phyloP scores from a whole-genome alignment of 1,140 invertebrate species.

The Condylostylus longicornis region DNA sequence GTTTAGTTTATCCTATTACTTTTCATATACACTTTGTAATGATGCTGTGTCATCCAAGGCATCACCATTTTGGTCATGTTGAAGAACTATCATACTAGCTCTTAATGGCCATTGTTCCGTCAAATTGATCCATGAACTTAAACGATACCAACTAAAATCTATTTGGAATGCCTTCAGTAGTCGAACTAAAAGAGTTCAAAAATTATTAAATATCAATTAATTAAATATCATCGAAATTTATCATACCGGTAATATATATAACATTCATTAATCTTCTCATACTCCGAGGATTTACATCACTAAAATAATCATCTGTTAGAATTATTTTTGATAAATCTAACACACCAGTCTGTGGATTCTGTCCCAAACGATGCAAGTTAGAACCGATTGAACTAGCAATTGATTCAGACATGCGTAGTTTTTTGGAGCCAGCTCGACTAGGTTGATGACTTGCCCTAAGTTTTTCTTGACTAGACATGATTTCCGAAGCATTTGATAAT shows the following conservation, averaged over 20 bases:
- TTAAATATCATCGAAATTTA: neutral
- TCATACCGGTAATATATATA: conserved; percentile 79
- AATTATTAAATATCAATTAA: neutral
- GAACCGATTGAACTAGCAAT: conserved; percentile 79
- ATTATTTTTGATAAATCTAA: conserved; percentile 72
- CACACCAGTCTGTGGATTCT: conserved; percentile 37
- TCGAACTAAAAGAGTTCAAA: conserved; percentile 50
- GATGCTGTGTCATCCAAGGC: conserved; percentile 71
- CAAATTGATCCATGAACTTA: conserved; percentile 94
- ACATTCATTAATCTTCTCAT: conserved; percentile 96
- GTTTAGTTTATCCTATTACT: conserved; percentile 41
- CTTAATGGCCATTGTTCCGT: conserved; percentile 98
- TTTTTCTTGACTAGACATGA: conserved; percentile 64
- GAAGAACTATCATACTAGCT: conserved; percentile 91
- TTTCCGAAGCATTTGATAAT: conserved; percentile 60
- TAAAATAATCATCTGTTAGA: conserved; percentile 89
- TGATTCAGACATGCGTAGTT: conserved; percentile 67
- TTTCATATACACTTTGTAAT: conserved; percentile 79
- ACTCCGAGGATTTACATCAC: conserved; percentile 91
- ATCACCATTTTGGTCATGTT: conserved; percentile 81
- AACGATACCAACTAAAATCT: conserved; percentile 96
- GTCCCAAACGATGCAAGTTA: conserved; percentile 60
- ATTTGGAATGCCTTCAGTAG: conserved; percentile 95
- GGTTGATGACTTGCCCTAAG: conserved; percentile 33
- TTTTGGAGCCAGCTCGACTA: conserved; percentile 42